Base-by-base conservation (phyloP, 2,888 invertebrate genomes). In the Carpatolechia fugitivella region DNA sequence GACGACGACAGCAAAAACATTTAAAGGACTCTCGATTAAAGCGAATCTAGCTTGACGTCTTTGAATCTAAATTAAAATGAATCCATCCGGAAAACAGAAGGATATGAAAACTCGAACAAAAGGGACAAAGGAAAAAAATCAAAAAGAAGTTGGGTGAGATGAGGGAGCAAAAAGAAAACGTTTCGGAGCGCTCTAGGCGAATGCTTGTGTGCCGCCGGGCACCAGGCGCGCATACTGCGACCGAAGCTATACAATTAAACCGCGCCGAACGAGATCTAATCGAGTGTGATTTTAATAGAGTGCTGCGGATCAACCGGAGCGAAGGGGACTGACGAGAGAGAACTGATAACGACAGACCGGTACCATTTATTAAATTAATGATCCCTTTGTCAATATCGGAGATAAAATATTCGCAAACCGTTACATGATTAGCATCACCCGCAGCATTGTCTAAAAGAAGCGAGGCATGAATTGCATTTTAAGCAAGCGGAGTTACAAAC, bases 201-300 rank as follows among this genome's bases (percentile, higher is more conserved):
- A 58, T 61, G 60, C 61, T 61, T 64, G 63, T 59, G 58, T 64
- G 67, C 62, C 67, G 62, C 59, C 55, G 56, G 63, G 75, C 76
- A 83, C 81, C 80, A 82, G 82, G 83, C 78, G 76, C 69, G 73
- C 83, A 82, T 82, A 78, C 77, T 72, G 66, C 72, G 64, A 62
- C 67, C 65, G 74, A 71, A 78, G 80, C 73, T 58, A 76, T 82
- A 80, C 81, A 85, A 86, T 84, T 85, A 82, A 82, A 80, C 74
- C 71, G 75, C 76, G 68, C 72, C 68, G 71, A 24, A 24, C 24
- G 24, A 77, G 80, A 84, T 82, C 74, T 84, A 82, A 87, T 85
- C 84, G 80, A 85, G 81, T 80, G 83, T 80, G 79, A 84, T 83
- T 84, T 82, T 85, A 82, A 83, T 82, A 80, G 76, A 83, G 77